Percentiles rank a stretch among this genome's conserved stretches.
Evolutionary conservation across 2,797 vertebrate genomes (phyloP).

Genomic region (Threskiornis aethiopicus): DNA sequence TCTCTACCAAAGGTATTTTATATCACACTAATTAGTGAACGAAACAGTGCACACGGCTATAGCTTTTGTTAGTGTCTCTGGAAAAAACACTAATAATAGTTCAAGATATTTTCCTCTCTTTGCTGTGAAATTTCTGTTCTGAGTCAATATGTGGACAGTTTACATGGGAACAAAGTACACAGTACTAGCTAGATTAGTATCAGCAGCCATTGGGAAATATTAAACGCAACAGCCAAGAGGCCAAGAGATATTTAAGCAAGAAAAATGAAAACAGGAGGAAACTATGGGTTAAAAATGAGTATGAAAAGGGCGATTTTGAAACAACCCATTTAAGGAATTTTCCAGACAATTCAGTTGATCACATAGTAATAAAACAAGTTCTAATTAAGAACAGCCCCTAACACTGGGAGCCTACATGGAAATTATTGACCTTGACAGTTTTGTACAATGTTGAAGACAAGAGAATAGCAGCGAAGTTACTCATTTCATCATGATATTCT

Average conservation of each 20-base stretch:
- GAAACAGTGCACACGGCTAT: accelerated
- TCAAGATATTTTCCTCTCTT: background rate
- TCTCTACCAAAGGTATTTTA: background rate
- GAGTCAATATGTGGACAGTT: background rate
- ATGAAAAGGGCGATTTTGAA: background rate
- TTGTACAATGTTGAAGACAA: background rate
- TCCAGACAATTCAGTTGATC: background rate
- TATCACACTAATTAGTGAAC: background rate
- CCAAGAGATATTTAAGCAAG: background rate
- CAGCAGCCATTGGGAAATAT: background rate
- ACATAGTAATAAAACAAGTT: background rate
- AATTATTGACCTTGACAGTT: slow-evolving; percentile 41
- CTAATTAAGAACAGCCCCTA: slow-evolving; percentile 16
- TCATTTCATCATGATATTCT: slow-evolving; percentile 16
- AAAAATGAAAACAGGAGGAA: background rate
- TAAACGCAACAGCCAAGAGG: background rate
- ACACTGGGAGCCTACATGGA: background rate
- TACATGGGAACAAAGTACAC: background rate
- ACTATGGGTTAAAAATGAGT: background rate
- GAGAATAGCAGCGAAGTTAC: slow-evolving; percentile 15
- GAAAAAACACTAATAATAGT: background rate
- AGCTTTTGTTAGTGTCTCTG: background rate
- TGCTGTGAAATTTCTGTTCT: background rate
- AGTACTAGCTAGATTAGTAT: background rate
- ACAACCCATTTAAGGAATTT: background rate